Evolutionary conservation across 1,140 invertebrate species (phyloP).

Genomic region (Drosophila santomea): DNA sequence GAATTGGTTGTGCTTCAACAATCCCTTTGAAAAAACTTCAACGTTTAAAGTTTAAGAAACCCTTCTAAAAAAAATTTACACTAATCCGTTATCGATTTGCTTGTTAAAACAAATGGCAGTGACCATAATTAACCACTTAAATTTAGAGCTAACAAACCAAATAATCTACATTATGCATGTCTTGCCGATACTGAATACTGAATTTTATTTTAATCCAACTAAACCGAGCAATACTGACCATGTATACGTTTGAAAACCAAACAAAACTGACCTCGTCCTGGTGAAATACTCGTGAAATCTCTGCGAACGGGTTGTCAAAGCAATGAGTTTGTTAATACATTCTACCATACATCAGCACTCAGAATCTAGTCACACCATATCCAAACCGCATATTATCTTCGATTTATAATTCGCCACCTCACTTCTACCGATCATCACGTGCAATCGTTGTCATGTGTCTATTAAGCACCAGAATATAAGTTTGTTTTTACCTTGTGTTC

Average conservation of each 20-base stretch:
- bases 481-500: conserved; percentile 56
- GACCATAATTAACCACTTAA: conserved; percentile 3
- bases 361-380: conserved; percentile 22
- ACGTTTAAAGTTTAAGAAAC: too few relatives aligned
- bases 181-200: conserved; percentile 26
- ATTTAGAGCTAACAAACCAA: conserved; percentile 5
- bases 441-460: conserved; percentile 38
- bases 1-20: too few relatives aligned
- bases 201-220: neutral
- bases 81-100: neutral
- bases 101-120: neutral
- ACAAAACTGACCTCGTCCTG: conserved; percentile 29
- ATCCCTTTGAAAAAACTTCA: too few relatives aligned
- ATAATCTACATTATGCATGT: conserved; percentile 32
- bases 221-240: conserved; percentile 12
- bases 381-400: conserved; percentile 24
- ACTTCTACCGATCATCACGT: conserved; percentile 35
- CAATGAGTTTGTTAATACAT: conserved; percentile 19
- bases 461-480: conserved; percentile 42
- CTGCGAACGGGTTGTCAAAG: conserved; percentile 48
- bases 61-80: neutral
- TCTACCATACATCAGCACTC: conserved; percentile 28
- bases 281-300: conserved; percentile 48
- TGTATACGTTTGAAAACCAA: conserved; percentile 6
- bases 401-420: conserved; percentile 19